A percentile compares a stretch with the other conserved stretches of the same genome.
Evolutionary conservation across 1,140 invertebrate species (phyloP).

Genomic region (Hyles vespertilio): DNA sequence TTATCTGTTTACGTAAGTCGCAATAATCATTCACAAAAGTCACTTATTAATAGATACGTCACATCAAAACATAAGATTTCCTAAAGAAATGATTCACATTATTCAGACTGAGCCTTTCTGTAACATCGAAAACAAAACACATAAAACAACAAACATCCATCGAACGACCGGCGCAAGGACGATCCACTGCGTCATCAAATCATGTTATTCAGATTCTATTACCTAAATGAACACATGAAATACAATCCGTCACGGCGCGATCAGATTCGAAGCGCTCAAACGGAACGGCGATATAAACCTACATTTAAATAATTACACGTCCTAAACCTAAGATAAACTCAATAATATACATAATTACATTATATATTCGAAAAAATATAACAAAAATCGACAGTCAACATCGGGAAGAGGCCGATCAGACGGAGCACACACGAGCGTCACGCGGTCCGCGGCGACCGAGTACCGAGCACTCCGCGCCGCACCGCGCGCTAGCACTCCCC

Average conservation of each 20-base stretch:
- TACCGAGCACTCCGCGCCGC: conserved; percentile 4
- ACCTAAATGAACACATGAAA: conserved; percentile 74
- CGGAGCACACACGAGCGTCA: conserved; percentile 25
- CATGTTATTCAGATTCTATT: conserved; percentile 62
- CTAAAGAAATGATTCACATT: conserved; percentile 72
- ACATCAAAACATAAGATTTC: conserved; percentile 26
- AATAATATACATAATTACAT: conserved; percentile 74
- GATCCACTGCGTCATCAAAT: conserved; percentile 48
- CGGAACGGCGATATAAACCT: conserved; percentile 46
- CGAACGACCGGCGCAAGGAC: conserved; percentile 53
- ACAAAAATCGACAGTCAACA: conserved; percentile 49
- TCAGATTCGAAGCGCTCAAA: conserved; percentile 33
- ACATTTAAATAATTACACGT: conserved; percentile 70
- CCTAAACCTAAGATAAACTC: conserved; percentile 71
- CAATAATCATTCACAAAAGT: too few species aligned
- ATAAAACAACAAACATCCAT: conserved; percentile 68
- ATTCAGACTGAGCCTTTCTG: conserved; percentile 62
- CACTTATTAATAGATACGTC: too few species aligned
- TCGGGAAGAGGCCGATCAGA: conserved; percentile 9
- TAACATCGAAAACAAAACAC: conserved; percentile 64
- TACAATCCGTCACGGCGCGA: conserved; percentile 57
- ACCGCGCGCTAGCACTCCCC: conserved; percentile 1
- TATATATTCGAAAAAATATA: conserved; percentile 71
- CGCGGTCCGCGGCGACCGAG: conserved; percentile 15
- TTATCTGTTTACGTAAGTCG: too few species aligned